Conservation (phyloP, 1,140 invertebrate genomes). For the Holotrichia oblita region DNA sequence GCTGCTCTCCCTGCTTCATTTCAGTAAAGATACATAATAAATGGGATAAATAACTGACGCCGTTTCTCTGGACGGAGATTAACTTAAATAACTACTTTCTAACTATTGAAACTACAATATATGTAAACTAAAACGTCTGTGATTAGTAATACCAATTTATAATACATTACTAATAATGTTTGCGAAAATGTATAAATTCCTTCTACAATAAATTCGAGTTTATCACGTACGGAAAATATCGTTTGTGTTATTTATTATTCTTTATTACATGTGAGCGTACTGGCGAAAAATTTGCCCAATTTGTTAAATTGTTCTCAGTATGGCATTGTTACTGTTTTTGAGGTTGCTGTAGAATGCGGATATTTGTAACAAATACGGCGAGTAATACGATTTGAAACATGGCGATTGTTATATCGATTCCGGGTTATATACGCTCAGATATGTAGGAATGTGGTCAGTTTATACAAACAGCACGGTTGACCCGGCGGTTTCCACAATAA, state of each 20-base stretch:
- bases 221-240: background rate
- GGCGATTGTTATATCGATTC: background rate
- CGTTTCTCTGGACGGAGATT: no score
- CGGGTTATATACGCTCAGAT: constrained; percentile 1
- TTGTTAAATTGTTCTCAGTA: background rate
- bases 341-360: background rate
- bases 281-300: background rate
- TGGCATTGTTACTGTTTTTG: background rate
- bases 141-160: no score
- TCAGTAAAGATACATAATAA: no score
- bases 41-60: no score
- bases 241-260: background rate
- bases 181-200: background rate
- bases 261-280: background rate
- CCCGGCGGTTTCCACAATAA: background rate
- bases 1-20: no score
- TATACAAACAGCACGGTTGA: constrained; percentile 17
- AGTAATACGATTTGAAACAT: constrained; percentile 11
- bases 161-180: background rate
- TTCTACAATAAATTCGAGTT: no score
- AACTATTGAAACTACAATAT: no score
- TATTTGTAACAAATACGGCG: constrained; percentile 13
- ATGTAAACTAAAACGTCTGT: no score
- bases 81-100: no score
- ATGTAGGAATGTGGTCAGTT: constrained; percentile 6